Conservation (phyloP, 2,888 invertebrate genomes). For the Cynaeus angustus region DNA sequence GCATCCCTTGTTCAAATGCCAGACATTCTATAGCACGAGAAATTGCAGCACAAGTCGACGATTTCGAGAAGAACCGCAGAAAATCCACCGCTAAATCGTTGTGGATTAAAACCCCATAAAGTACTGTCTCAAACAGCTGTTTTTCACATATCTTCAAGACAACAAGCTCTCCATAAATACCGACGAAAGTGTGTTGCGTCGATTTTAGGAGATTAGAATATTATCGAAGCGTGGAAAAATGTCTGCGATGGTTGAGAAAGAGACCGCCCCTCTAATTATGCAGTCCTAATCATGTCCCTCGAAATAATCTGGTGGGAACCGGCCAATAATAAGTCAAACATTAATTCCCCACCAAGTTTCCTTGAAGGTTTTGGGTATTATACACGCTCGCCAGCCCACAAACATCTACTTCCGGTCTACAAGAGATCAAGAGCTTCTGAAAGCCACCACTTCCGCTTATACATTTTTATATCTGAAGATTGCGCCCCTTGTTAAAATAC, state of each 20-base stretch:
- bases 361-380: constrained; percentile 26
- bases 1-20: constrained; percentile 5
- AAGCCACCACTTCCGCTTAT: constrained; percentile 46
- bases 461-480: constrained; percentile 36
- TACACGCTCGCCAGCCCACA: constrained; percentile 52
- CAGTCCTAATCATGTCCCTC: constrained; percentile 24
- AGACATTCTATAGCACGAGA: constrained; percentile 4
- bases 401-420: constrained; percentile 55
- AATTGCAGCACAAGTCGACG: constrained; percentile 3
- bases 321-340: constrained; percentile 42
- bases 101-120: constrained; percentile 44
- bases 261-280: constrained; percentile 39
- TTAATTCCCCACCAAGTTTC: constrained; percentile 32
- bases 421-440: constrained; percentile 55
- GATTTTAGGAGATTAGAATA: constrained; percentile 28
- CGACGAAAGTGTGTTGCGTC: constrained; percentile 29
- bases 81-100: constrained; percentile 24
- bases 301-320: constrained; percentile 21
- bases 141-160: constrained; percentile 37
- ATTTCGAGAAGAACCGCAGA: constrained; percentile 20
- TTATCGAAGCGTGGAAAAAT: constrained; percentile 15
- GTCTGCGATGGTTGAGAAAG: too few relatives aligned
- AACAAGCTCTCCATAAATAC: constrained; percentile 37
- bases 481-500: not conserved
- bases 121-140: constrained; percentile 34